Evolutionary conservation across 2,888 invertebrate species (phyloP).

Genomic region (Patella ulyssiponensis): DNA sequence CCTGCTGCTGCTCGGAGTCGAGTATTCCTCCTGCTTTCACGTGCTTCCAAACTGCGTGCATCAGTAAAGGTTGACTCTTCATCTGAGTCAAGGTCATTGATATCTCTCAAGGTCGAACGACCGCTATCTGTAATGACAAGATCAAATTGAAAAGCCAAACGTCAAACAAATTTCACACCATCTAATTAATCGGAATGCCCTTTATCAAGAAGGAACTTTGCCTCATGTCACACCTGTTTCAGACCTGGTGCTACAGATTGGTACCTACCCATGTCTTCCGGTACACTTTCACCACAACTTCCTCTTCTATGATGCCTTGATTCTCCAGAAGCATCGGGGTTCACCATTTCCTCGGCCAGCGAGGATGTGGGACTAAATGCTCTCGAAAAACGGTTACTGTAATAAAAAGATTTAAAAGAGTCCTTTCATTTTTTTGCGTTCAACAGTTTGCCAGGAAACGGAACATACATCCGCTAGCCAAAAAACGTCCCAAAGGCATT

Average conservation of each 20-base stretch:
- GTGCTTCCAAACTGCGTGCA: conserved; percentile 22
- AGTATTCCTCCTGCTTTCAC: conserved; percentile 31
- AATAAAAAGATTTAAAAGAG: neutral
- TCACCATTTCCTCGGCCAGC: conserved; percentile 38
- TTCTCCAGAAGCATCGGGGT: conserved; percentile 17
- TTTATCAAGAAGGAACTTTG: too few relatives aligned
- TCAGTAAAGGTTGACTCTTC: conserved; percentile 45
- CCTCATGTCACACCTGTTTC: too few relatives aligned
- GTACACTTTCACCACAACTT: conserved; percentile 25
- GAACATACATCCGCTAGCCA: too few relatives aligned
- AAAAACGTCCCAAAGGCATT: too few relatives aligned
- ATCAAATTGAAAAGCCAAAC: too few relatives aligned
- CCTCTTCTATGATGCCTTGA: conserved; percentile 18
- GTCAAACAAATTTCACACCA: too few relatives aligned
- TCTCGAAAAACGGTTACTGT: neutral
- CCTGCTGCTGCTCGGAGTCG: conserved; percentile 25
- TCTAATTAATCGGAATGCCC: too few relatives aligned
- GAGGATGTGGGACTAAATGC: conserved; percentile 41
- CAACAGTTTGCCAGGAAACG: too few relatives aligned
- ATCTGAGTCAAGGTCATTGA: conserved; percentile 67
- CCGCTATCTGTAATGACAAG: conserved; percentile 70
- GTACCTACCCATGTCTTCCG: conserved; percentile 44
- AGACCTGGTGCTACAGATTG: too few relatives aligned
- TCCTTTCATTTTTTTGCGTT: too few relatives aligned
- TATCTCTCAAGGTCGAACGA: conserved; percentile 72